Conservation (phyloP, 2,888 invertebrate species). For the Halocaridina rubra region DNA sequence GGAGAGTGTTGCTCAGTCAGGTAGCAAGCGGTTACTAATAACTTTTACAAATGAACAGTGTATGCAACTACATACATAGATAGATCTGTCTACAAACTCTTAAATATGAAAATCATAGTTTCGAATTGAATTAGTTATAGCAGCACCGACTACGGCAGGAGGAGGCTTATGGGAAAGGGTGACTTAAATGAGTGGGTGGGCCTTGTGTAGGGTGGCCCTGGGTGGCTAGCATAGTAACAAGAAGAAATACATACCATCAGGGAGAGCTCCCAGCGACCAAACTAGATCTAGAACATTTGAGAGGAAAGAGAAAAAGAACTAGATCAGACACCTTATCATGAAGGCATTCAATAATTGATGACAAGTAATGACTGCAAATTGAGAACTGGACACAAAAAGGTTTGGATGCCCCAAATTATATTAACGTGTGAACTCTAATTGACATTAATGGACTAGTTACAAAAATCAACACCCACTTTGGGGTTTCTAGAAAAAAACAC, state of each 20-base stretch:
- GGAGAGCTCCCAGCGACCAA: conserved; percentile 98
- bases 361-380: conserved; percentile 31
- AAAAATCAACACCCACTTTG: background rate
- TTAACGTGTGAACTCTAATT: conserved; percentile 35
- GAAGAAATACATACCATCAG: conserved; percentile 84
- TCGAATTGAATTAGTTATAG: background rate
- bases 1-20: background rate
- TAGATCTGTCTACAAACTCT: no score
- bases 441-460: background rate
- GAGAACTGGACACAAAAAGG: conserved; percentile 62
- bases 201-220: background rate
- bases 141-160: background rate
- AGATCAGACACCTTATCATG: conserved; percentile 63
- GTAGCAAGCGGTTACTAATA: no score
- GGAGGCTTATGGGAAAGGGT: background rate
- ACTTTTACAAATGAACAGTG: no score
- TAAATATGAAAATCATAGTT: no score
- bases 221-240: conserved; percentile 34
- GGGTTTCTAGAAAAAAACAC: conserved; percentile 9
- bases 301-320: conserved; percentile 65
- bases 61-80: no score
- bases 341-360: conserved; percentile 52
- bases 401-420: conserved; percentile 62
- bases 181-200: background rate
- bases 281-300: conserved; percentile 89